Conservation (phyloP, 2,113 vertebrate species). For the Sapajus apella region DNA sequence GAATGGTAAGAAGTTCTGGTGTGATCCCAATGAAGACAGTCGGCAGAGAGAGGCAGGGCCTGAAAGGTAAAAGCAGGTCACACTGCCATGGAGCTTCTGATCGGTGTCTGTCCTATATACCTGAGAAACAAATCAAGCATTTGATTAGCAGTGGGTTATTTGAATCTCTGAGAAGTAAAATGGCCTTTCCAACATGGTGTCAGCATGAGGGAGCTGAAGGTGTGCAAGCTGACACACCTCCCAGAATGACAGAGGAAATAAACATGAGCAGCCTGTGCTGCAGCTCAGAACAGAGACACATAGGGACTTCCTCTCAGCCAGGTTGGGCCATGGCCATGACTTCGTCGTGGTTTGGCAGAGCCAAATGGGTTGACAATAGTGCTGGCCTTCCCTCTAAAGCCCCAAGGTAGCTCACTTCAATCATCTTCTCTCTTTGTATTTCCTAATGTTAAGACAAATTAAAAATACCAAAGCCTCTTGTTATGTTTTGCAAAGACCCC, state of each 20-base stretch:
- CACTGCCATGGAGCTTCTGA: not conserved
- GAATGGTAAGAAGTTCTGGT: not conserved
- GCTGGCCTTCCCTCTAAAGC: too few species aligned
- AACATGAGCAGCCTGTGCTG: rapidly evolving
- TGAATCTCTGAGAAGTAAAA: not conserved
- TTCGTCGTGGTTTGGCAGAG: not conserved
- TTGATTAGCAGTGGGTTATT: not conserved
- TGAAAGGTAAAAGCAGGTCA: rapidly evolving
- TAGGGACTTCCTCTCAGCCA: rapidly evolving
- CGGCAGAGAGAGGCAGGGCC: too few species aligned
- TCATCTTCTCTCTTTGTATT: not conserved
- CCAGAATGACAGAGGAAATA: not conserved
- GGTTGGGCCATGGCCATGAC: not conserved
- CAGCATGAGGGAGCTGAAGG: not conserved
- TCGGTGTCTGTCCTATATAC: not conserved
- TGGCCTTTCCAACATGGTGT: not conserved
- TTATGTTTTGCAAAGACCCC: not conserved
- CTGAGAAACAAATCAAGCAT: rapidly evolving
- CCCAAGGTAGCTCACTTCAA: not conserved
- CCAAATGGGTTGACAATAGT: rapidly evolving
- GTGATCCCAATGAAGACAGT: not conserved
- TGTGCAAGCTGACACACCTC: too few species aligned
- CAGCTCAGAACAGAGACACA: not conserved
- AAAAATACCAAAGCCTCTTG: not conserved
- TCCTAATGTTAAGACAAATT: not conserved